A percentile compares a stretch with the other conserved stretches of the same genome.
Evolutionary conservation across 2,797 vertebrate genomes (phyloP).

Genomic region (Crocodylus rhombifer): DNA sequence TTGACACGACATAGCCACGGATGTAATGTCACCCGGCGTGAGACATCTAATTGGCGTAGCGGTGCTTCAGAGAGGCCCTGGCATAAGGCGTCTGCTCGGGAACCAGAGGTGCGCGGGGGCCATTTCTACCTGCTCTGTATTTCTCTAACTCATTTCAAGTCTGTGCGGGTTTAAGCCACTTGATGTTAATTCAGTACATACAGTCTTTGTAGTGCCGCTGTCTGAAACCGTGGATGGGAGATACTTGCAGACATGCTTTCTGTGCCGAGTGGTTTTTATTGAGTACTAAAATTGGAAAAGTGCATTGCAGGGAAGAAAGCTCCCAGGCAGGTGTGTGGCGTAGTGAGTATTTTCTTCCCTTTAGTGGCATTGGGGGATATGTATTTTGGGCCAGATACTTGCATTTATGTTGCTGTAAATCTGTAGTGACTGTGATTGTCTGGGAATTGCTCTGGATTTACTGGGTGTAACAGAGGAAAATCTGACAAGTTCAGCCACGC

Average conservation of each 20-base stretch:
- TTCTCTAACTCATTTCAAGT: not conserved
- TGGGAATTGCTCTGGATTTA: constrained; percentile 9
- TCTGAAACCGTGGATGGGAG: not conserved
- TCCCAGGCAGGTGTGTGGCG: not conserved
- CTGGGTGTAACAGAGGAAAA: not conserved
- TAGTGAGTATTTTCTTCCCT: not conserved
- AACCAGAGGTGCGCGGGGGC: not conserved
- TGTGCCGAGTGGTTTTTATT: not conserved
- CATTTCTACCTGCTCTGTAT: not conserved
- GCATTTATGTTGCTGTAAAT: not conserved
- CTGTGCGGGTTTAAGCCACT: not conserved
- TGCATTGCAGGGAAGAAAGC: not conserved
- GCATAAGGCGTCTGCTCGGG: not conserved
- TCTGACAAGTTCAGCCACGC: not conserved
- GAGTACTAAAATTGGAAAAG: not conserved
- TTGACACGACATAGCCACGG: not conserved
- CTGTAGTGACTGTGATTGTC: not conserved
- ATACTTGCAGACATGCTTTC: not conserved
- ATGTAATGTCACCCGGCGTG: not conserved
- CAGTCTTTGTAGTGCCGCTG: not conserved
- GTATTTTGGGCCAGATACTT: not conserved
- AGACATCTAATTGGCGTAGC: not conserved
- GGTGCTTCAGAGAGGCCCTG: not conserved
- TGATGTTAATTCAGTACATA: not conserved
- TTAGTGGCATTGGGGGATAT: not conserved